A percentile compares a stretch with the other conserved stretches of the same genome.
phyloP scores from a whole-genome alignment of 2,888 invertebrate genomes.

The Dyspetes luteomarginatus region DNA sequence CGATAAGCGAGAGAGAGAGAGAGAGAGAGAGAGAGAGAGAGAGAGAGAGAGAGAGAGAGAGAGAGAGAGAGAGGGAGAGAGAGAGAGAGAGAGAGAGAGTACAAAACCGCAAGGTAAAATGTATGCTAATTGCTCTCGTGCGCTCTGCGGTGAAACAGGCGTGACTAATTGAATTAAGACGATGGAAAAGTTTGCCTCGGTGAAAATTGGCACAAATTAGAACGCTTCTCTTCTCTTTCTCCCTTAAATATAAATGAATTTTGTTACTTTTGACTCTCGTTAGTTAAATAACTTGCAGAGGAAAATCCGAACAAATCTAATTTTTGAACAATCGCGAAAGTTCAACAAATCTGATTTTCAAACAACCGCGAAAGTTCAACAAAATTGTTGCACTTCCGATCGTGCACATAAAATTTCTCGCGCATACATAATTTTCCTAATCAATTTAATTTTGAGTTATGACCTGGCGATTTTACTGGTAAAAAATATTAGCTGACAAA shows the following conservation, averaged over 20 bases:
- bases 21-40: background rate
- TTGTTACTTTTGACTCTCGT: too few relatives aligned
- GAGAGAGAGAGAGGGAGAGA: constrained; percentile 12
- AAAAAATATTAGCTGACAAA: too few relatives aligned
- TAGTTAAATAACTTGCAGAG: too few relatives aligned
- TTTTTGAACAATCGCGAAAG: too few relatives aligned
- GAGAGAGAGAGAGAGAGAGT: constrained; percentile 14
- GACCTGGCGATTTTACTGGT: too few relatives aligned
- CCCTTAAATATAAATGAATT: background rate
- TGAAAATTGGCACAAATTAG: constrained; percentile 75
- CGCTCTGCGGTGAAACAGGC: constrained; percentile 61
- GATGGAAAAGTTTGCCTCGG: constrained; percentile 72
- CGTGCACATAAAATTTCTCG: too few relatives aligned
- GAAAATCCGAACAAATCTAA: too few relatives aligned
- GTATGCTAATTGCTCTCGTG: constrained; percentile 74
- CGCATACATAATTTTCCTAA: too few relatives aligned
- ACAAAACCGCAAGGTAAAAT: constrained; percentile 67
- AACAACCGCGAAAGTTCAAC: too few relatives aligned
- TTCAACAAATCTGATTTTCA: too few relatives aligned
- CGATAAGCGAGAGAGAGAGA: constrained; percentile 22
- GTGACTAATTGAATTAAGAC: constrained; percentile 76
- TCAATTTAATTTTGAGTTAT: too few relatives aligned
- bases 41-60: constrained; percentile 17
- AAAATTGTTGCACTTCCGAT: too few relatives aligned
- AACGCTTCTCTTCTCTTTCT: constrained; percentile 49